A percentile compares a stretch with the other conserved stretches of the same genome.
Conservation (phyloP, 2,113 vertebrate species). For the Ploceus nigricollis region DNA sequence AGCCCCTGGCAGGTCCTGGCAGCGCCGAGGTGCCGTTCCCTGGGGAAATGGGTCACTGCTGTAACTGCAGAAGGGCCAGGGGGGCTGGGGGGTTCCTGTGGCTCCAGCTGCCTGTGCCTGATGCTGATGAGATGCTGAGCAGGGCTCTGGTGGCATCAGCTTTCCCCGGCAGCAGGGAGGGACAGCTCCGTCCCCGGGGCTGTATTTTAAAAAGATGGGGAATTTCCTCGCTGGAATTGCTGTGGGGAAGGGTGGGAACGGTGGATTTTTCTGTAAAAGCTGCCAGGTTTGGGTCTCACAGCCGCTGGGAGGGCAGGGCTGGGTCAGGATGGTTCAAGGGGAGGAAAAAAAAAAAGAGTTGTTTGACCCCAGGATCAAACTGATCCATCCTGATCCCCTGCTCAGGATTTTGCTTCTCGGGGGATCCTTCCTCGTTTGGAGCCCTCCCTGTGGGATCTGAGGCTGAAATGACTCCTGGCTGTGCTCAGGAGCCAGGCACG, state of each 20-base stretch:
- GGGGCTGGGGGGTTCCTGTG: not conserved
- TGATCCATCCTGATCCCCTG: too few species aligned
- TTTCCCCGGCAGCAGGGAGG: not conserved
- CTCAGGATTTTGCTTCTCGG: not conserved
- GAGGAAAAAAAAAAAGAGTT: not conserved
- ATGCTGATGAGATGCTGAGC: not conserved
- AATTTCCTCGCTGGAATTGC: not conserved
- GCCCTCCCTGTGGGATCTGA: not conserved
- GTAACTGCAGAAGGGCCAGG: not conserved
- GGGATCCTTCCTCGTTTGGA: not conserved
- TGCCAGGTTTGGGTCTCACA: rapidly evolving
- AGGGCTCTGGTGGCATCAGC: not conserved
- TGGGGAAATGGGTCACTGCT: not conserved
- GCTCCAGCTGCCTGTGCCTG: not conserved
- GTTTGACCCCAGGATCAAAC: not conserved
- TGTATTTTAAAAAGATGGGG: rapidly evolving
- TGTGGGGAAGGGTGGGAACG: not conserved
- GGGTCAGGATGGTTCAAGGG: rapidly evolving
- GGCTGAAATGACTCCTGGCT: rapidly evolving
- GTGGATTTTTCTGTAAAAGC: rapidly evolving
- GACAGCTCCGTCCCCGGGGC: rapidly evolving
- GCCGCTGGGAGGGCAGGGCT: rapidly evolving
- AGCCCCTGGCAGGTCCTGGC: rapidly evolving
- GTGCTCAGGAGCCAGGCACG: not conserved
- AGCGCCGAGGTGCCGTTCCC: rapidly evolving